These are phyloP conservation scores for Andrena dorsata DNA, from an alignment of 2,888 invertebrate species.

Conservation along the genomic window DNA sequence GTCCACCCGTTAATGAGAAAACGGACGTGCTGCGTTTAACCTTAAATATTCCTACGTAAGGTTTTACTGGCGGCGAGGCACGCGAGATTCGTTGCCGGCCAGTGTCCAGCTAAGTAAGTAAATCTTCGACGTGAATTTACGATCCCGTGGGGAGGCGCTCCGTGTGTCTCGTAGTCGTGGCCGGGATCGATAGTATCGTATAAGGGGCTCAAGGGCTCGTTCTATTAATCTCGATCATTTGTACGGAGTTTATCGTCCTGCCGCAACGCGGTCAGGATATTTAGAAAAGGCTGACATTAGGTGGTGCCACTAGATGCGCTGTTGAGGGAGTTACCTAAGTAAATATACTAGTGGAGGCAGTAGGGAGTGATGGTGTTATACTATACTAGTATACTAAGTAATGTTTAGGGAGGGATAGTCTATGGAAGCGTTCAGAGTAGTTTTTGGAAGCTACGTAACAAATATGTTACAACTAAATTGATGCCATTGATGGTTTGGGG, in stretches of 20 bases:
- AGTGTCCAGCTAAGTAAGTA: conserved; percentile 60
- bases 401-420: too few relatives aligned
- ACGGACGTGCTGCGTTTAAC: conserved; percentile 9
- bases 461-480: too few relatives aligned
- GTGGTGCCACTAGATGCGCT: background rate
- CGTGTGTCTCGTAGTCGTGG: conserved; percentile 50
- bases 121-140: conserved; percentile 71
- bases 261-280: conserved; percentile 16
- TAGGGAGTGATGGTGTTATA: too few relatives aligned
- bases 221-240: conserved; percentile 74
- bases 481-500: too few relatives aligned
- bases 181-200: conserved; percentile 62
- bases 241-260: conserved; percentile 64
- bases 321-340: too few relatives aligned
- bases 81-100: conserved; percentile 51
- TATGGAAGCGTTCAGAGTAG: too few relatives aligned
- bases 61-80: conserved; percentile 49
- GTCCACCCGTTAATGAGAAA: conserved; percentile 20
- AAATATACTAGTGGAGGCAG: too few relatives aligned
- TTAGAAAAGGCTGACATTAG: conserved; percentile 6
- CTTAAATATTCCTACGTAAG: conserved; percentile 21
- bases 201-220: conserved; percentile 49
- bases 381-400: too few relatives aligned
- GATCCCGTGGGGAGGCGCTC: conserved; percentile 43
- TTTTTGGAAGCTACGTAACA: too few relatives aligned